Percentiles rank a stretch among this genome's conserved stretches.
Conservation (phyloP, 23 tunicate species). For the Phallusia fumigata region DNA sequence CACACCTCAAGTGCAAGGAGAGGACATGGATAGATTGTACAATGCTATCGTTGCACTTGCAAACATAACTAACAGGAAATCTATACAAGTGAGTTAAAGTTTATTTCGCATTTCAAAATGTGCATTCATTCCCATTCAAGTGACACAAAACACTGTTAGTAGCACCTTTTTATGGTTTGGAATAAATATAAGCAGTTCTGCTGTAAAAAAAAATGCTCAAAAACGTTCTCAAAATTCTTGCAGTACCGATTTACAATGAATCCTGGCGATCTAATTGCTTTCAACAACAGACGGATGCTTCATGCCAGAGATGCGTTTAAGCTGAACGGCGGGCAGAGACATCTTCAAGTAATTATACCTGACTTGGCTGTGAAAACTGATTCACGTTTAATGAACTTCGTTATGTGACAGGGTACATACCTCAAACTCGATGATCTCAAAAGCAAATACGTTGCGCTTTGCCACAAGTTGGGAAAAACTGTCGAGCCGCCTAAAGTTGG, state of each 20-base stretch:
- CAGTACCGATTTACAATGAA: constrained; percentile 25
- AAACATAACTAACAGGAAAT: constrained; percentile 29
- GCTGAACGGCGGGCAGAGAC: constrained; percentile 29
- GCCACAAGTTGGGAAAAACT: constrained; percentile 19
- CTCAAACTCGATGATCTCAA: constrained; percentile 14
- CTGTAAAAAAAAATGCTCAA: no score
- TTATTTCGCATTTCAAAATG: no score
- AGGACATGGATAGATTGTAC: constrained; percentile 33
- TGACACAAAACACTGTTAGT: no score
- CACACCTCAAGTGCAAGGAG: constrained; percentile 17
- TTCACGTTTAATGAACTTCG: background rate
- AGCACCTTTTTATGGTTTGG: no score
- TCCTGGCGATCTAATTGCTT: constrained; percentile 26
- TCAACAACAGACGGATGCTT: constrained; percentile 48
- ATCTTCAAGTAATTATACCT: constrained; percentile 17
- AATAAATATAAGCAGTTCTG: no score
- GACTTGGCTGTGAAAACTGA: background rate
- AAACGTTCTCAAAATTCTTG: no score
- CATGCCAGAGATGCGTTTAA: constrained; percentile 41
- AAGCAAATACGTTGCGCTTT: constrained; percentile 16
- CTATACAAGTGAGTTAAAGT: constrained; percentile 15
- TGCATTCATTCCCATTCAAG: no score
- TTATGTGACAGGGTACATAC: background rate
- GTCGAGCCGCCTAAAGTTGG: constrained; percentile 28
- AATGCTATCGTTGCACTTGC: constrained; percentile 15